A percentile compares a stretch with the other conserved stretches of the same genome.
Evolutionary conservation across 2,888 invertebrate genomes (phyloP).

Genomic region (Calliopum simillimum): DNA sequence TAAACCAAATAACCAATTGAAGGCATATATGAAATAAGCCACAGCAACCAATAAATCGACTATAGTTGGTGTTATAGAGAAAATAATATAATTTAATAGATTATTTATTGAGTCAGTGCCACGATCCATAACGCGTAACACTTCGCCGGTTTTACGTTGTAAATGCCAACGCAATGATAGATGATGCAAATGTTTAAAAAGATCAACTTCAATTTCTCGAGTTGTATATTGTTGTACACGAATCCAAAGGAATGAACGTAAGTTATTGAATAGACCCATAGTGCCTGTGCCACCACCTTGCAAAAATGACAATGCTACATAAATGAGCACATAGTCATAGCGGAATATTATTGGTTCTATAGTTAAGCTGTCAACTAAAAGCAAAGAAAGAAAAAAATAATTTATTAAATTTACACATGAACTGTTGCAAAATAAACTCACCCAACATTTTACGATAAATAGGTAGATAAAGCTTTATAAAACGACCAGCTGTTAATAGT

Average conservation of each 20-base stretch:
- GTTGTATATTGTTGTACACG: conserved; percentile 96
- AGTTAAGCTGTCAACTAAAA: conserved; percentile 85
- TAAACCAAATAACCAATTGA: conserved; percentile 94
- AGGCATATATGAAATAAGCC: conserved; percentile 85
- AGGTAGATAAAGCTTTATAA: conserved; percentile 91
- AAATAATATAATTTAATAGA: conserved; percentile 90
- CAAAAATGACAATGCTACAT: conserved; percentile 89
- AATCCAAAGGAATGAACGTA: conserved; percentile 94
- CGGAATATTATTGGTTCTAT: conserved; percentile 74
- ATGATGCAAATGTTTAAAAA: conserved; percentile 89
- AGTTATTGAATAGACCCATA: conserved; percentile 93
- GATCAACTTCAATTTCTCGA: conserved; percentile 86
- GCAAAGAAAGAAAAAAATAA: conserved; percentile 31
- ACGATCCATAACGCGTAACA: conserved; percentile 94
- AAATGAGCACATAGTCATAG: conserved; percentile 91
- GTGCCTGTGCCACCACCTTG: conserved; percentile 95
- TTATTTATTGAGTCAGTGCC: conserved; percentile 97
- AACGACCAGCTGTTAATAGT: conserved; percentile 82
- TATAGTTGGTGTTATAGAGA: conserved; percentile 93
- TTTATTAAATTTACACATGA: not conserved
- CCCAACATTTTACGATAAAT: conserved; percentile 93
- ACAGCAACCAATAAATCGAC: conserved; percentile 93
- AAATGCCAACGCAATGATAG: conserved; percentile 96
- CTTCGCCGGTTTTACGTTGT: conserved; percentile 95
- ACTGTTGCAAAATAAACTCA: conserved; percentile 66